A percentile compares a stretch with the other conserved stretches of the same genome.
Conservation (phyloP, 1,140 invertebrate genomes). For the Drosophila triauraria region DNA sequence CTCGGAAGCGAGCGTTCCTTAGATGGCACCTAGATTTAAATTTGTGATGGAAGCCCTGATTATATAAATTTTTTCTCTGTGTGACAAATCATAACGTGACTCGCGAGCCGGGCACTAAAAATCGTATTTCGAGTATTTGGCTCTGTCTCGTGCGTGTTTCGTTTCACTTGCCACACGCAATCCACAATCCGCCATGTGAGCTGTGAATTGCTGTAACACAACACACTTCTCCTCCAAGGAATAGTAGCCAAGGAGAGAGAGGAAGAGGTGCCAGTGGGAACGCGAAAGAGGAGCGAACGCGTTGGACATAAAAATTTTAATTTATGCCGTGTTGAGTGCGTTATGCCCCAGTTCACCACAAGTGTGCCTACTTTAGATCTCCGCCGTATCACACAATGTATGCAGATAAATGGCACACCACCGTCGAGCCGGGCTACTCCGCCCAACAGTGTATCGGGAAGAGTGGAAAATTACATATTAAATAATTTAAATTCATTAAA, state of each 20-base stretch:
- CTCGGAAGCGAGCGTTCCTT: too few species aligned
- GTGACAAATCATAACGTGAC: conserved; percentile 73
- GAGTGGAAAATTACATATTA: not conserved
- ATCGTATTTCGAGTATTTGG: conserved; percentile 59
- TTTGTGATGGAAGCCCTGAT: too few species aligned
- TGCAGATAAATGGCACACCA: conserved; percentile 46
- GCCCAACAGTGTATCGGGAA: not conserved
- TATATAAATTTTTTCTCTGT: not conserved
- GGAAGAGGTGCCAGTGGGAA: too few species aligned
- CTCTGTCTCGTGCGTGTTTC: conserved; percentile 68
- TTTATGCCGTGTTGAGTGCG: conserved; percentile 81
- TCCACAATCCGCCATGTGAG: conserved; percentile 40
- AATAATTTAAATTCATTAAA: conserved; percentile 1
- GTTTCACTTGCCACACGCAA: conserved; percentile 72
- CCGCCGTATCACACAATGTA: conserved; percentile 38
- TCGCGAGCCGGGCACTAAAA: conserved; percentile 67
- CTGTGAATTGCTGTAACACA: conserved; percentile 60
- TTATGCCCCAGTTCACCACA: conserved; percentile 73
- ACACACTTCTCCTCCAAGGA: conserved; percentile 17
- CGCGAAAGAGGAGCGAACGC: conserved; percentile 16
- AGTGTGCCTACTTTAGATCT: conserved; percentile 65
- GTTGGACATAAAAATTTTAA: conserved; percentile 70
- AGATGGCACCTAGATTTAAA: too few species aligned
- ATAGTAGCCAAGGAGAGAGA: not conserved
- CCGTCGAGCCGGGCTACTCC: not conserved